Evolutionary conservation across 2,113 vertebrate species (phyloP), one percentile per base, ranked within the genome.

Genomic region (Nibea albiflora): DNA sequence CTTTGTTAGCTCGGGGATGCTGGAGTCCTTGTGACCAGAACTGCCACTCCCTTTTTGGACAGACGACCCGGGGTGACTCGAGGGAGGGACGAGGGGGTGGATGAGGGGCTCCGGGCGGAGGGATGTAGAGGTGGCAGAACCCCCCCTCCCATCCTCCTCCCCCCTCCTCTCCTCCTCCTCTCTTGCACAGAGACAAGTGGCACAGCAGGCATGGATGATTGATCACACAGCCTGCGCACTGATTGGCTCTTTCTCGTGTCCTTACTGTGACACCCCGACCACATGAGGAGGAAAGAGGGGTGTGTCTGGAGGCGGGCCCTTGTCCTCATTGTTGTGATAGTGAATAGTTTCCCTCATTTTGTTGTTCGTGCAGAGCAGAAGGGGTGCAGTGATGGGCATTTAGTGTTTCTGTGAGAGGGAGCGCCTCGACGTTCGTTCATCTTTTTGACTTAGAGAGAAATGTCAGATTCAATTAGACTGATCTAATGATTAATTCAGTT

Each of bases 1-100:
- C 94, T 94, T 95, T 95, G 95, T 95, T 92, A 90, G 89, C 31
- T 7, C 9, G 54, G 63, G 84, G 88, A 90, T 70, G 92, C 91
- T 79, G 39, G 78, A 82, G 88, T 84, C 88, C 92, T 91, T 92
- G 91, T 94, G 94, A 94, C 88, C 86, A 88, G 89, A 86, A 84
- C 89, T 77, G 90, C 89, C 86, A 81, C 89, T 91, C 92, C 91
- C 90, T 83, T 79, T 88, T 81, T 90, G 86, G 78, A 86, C 70
- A 79, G 62, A 71, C 61, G 65, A 61, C 60, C 65, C 17, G 19
- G 87, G 80, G 85, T 57, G 85, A 70, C 64, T 53, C 1, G 1
- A 44, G 67, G 70, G 76, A 44, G 80, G 78, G 65, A 3, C 3
- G 20, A 61, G 62, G 62, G 71, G 64, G 50, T 19, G 71, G 64